These are phyloP conservation scores for Thymallus thymallus DNA, from an alignment of 2,113 vertebrate genomes.

Conservation along the genomic window DNA sequence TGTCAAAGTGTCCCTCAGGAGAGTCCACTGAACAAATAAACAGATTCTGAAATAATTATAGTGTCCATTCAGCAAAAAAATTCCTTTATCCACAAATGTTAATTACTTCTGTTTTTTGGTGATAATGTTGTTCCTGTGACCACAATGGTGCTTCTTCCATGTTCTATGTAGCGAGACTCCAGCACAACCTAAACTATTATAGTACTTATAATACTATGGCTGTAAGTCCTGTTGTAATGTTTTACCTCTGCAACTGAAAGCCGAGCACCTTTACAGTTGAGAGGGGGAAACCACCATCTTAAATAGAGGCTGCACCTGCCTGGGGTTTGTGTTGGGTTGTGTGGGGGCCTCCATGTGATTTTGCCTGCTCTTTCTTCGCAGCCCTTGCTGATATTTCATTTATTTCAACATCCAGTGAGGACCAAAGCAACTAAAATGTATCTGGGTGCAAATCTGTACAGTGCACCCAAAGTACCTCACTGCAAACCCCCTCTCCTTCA, in stretches of 20 bases:
- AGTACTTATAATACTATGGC: not conserved
- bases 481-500: too few species aligned
- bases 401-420: constrained; percentile 47
- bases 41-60: not conserved
- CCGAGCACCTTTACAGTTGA: not conserved
- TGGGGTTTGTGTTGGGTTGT: constrained; percentile 29
- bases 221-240: not conserved
- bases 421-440: constrained; percentile 36
- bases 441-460: too few species aligned
- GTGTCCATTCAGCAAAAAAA: not conserved
- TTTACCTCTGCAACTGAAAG: not conserved
- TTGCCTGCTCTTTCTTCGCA: too few species aligned
- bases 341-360: not conserved
- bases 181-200: not conserved
- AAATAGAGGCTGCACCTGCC: constrained; percentile 53
- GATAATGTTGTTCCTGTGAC: not conserved
- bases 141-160: too few species aligned
- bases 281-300: constrained; percentile 62
- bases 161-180: not conserved
- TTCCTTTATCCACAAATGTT: too few species aligned
- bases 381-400: too few species aligned
- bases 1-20: not conserved
- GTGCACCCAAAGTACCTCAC: too few species aligned
- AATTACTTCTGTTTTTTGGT: not conserved
- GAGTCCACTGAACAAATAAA: not conserved